Base-by-base conservation (phyloP, 2,113 vertebrate species). In the Python bivittatus region DNA sequence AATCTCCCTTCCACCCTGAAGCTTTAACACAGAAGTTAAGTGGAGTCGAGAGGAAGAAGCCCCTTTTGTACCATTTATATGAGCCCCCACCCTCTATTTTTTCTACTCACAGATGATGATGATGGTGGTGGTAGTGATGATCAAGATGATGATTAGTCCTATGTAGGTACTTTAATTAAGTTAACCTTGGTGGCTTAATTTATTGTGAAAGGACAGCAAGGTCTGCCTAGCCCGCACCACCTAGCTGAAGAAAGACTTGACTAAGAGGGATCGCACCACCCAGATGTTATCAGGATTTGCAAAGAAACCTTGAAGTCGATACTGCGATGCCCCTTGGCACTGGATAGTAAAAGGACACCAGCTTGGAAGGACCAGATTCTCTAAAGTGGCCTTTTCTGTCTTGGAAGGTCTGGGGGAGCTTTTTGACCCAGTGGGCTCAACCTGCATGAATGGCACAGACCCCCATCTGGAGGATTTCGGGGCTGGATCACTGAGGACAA, bases 401-500 rank as follows among this genome's bases (percentile, higher is more conserved):
- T 17, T 0, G 25, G 86, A 91, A 54, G 52, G 57, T n/a, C n/a
- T n/a, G 91, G 13, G 92, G 86, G 48, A 23, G 90, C 5, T 29
- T 86, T n/a, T 90, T 94, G 88, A 91, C 88, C 85, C 6, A 89
- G 60, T 85, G 52, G 91, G 91, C 72, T 84, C 89, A 95, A 91
- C 25, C 84, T 56, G 11, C 9, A 72, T 72, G 88, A 79, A 68
- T 85, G 92, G 84, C 91, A 94, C 94, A 93, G 94, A 92, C 94
- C 93, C 91, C 88, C 93, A 94, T 42, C 84, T 29, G 29, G 33
- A 61, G 44, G 72, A 27, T 84, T 68, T 92, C 95, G 94, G 86
- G 94, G 57, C 56, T 85, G 90, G 89, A 86, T 72, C 23, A 12
- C 83, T 97, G 97, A 98, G 97, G 98, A 98, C 98, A 97, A 97